These are phyloP conservation scores for Hippopotamus amphibius DNA, from an alignment of 2,113 vertebrate species.

Conservation along the genomic window DNA sequence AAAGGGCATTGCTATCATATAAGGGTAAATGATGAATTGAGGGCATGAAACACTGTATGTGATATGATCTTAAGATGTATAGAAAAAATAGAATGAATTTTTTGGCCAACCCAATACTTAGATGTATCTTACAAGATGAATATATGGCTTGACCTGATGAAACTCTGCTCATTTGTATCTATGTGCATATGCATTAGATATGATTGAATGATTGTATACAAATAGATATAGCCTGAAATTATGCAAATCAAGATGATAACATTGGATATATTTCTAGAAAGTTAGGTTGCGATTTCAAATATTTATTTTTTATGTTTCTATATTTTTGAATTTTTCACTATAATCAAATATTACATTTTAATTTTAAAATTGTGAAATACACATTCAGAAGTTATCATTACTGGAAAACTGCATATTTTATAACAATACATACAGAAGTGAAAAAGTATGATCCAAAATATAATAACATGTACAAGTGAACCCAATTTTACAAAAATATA, in stretches of 20 bases:
- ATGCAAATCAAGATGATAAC: not conserved
- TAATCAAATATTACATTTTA: not conserved
- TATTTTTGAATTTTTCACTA: not conserved
- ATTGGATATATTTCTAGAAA: constrained; percentile 5
- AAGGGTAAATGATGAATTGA: not conserved
- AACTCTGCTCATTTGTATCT: not conserved
- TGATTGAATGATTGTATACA: not conserved
- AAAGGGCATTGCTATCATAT: not conserved
- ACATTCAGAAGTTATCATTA: not conserved
- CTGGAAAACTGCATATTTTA: not conserved
- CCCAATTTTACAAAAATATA: not conserved
- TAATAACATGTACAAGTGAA: not conserved
- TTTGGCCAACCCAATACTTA: no score
- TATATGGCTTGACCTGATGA: not conserved
- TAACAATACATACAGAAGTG: not conserved
- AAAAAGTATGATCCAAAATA: not conserved
- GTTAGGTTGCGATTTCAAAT: not conserved
- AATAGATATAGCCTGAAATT: not conserved
- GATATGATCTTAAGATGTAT: not conserved
- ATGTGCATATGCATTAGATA: not conserved
- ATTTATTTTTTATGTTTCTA: not conserved
- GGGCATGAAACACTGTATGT: not conserved
- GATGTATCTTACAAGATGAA: not conserved
- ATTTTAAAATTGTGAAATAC: constrained; percentile 19
- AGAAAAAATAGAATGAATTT: no score